These are phyloP conservation scores for Phalanger gymnotis DNA, from an alignment of 2,797 vertebrate genomes.

Conservation along the genomic window DNA sequence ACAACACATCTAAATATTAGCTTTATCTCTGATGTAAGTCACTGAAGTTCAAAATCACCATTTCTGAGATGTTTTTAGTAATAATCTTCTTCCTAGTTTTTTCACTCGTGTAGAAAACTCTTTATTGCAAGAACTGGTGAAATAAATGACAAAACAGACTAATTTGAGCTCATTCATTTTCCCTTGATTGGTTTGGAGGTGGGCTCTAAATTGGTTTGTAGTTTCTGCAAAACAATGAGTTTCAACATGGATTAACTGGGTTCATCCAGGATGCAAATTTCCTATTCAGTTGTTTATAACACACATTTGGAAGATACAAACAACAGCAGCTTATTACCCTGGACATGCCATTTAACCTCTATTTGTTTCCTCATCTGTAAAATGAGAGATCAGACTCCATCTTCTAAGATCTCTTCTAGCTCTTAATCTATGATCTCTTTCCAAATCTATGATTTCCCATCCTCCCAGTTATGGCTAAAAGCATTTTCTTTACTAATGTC, in stretches of 20 bases:
- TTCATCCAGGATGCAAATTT: conserved; percentile 18
- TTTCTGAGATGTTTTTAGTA: conserved; percentile 39
- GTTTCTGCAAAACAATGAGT: neutral
- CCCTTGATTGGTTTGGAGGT: neutral
- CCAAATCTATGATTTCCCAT: neutral
- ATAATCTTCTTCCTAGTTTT: conserved; percentile 30
- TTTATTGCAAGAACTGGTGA: neutral
- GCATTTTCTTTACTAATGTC: neutral
- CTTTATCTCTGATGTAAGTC: conserved; percentile 25
- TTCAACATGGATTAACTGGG: neutral
- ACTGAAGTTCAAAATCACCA: conserved; percentile 25
- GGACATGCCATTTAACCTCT: neutral
- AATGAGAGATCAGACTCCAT: neutral
- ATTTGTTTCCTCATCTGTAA: neutral
- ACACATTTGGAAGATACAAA: conserved; percentile 35
- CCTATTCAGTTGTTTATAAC: conserved; percentile 7
- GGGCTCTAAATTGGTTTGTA: neutral
- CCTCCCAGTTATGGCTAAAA: neutral
- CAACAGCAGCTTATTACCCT: neutral
- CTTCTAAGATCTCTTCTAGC: neutral
- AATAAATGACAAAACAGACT: neutral
- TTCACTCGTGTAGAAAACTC: conserved; percentile 17
- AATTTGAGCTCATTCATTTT: neutral
- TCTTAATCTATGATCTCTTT: neutral
- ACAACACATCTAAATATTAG: neutral